Base-by-base conservation (phyloP, 2,888 invertebrate genomes). In the Microplitis deprimator region DNA sequence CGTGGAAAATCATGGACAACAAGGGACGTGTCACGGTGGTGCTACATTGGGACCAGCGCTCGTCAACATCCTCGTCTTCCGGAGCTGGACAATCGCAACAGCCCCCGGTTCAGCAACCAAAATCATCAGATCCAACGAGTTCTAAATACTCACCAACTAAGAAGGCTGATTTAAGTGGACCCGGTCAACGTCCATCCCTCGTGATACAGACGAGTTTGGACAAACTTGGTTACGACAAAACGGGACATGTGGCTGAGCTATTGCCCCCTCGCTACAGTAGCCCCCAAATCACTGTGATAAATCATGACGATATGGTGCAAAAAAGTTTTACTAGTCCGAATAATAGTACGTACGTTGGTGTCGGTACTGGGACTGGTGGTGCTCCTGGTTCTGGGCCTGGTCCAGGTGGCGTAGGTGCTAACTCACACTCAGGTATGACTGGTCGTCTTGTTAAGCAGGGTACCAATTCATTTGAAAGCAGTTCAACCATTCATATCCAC, bases 1-100 rank as follows among this genome's bases (percentile, higher is more conserved):
- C 97, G 92, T 97, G 97, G 97, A 97, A 97, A 92, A 97, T 97
- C 92, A 97, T 97, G 97, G 97, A 97, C 94, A 97, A 97, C 94
- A 96, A 97, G 93, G 97, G 97, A 91, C 95, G 97, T 91, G 96
- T 97, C 92, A 97, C 97, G 89, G 97, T 97, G 92, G 97, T 97
- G 90, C 92, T 97, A 91, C 97, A 97, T 92, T 97, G 97, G 97
- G 97, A 97, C 93, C 97, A 96, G 92, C 94, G 96, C 86, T 87
- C 92, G 93, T 86, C 90, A 87, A 81, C 89, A 88, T 84, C 91
- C 90, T 74, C 79, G 39, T 77, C 78, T 16, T 79, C 79, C 68
- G 74, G 79, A 73, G 77, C 78, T 77, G 88, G 90, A 65, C 81
- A 79, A 50, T 85, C 79, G 8, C 80, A 81, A 64, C 80, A 80